phyloP scores from a whole-genome alignment of 2,797 vertebrate genomes.

The Clarias platycephalus region DNA sequence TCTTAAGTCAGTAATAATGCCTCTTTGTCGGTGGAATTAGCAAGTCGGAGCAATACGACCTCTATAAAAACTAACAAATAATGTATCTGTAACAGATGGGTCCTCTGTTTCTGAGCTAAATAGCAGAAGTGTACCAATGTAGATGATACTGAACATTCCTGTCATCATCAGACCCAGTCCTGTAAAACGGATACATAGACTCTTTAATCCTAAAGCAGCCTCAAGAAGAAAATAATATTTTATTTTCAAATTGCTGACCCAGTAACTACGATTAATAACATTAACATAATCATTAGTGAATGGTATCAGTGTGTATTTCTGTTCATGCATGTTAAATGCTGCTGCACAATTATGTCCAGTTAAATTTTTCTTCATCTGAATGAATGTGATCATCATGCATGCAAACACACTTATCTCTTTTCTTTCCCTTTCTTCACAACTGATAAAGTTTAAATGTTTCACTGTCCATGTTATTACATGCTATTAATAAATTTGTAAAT shows the following conservation, averaged over 20 bases:
- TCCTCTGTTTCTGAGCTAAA: background rate
- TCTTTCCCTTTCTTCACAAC: background rate
- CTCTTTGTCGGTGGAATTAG: background rate
- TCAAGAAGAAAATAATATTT: background rate
- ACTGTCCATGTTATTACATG: background rate
- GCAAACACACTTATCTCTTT: background rate
- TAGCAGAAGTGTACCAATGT: background rate
- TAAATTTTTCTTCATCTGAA: background rate
- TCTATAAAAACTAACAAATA: conserved; percentile 8
- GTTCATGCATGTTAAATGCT: background rate
- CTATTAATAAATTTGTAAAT: background rate
- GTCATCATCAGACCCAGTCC: background rate
- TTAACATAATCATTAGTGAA: background rate
- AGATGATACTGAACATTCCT: background rate
- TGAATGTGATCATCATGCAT: background rate
- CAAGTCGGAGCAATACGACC: background rate
- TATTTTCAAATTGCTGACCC: background rate
- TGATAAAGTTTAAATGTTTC: background rate
- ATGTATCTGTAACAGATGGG: conserved; percentile 8
- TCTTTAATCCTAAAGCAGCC: background rate
- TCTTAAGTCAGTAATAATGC: conserved; percentile 1
- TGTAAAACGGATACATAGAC: background rate
- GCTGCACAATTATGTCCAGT: too few relatives aligned
- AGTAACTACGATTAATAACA: background rate
- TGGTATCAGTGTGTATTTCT: background rate